Evolutionary conservation across 2,113 vertebrate genomes (phyloP), one percentile per base, ranked within the genome.

Genomic region (Camelus bactrianus): DNA sequence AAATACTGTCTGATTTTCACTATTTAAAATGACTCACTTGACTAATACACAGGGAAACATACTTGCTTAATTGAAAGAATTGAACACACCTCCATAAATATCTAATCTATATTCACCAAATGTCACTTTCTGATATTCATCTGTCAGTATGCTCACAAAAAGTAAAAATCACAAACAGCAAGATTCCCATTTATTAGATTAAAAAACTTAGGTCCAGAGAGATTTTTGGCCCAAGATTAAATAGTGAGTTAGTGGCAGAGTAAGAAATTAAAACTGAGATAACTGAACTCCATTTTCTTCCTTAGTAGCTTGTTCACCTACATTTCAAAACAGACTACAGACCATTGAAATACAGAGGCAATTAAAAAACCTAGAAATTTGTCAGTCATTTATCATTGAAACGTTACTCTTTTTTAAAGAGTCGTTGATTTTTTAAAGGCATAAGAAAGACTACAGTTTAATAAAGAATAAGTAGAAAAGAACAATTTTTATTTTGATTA

Each of bases 201-300:
- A 89, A 79, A 79, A 97, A 97, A 97, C 96, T 90, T 80, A 95
- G 84, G 75, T 90, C 79, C 89, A 93, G 35, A 65, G 93, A 97
- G 89, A 85, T 35, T 91, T 94, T 72, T 64, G 46, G 46, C 13
- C 60, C n/a, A 52, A 94, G 82, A 92, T 89, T 88, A 89, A 91
- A 88, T 3, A 89, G 76, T 81, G 84, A 97, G 14, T 90, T 70
- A 94, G 50, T 88, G 70, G 38, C 38, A 90, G 15, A 94, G 88
- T 82, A 60, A 89, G 46, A 97, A 94, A 96, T 95, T 93, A 93
- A 94, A 93, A 73, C 32, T 80, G 89, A 93, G 83, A 67, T 94
- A 58, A 84, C 17, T 60, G 13, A 32, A 80, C 65, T 76, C 56
- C 50, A 28, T 85, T 96, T 95, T 81, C 64, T 93, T 84, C 67